phyloP scores from a whole-genome alignment of 92 coral and sea anemone genomes.

The Desmophyllum pertusum region DNA sequence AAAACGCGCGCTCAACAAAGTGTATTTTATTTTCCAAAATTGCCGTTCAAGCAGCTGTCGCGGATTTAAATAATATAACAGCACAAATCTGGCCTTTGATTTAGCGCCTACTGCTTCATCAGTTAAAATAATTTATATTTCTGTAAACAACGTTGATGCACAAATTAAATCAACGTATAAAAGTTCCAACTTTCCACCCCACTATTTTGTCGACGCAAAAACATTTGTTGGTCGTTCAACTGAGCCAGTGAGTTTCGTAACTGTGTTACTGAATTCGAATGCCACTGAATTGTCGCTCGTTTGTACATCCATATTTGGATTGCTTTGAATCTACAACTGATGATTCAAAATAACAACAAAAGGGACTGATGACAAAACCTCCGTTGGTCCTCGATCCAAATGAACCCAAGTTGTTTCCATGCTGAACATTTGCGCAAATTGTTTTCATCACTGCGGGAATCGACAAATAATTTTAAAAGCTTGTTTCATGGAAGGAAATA shows the following conservation, averaged over 20 bases:
- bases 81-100: conserved; percentile 27
- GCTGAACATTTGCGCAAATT: conserved; percentile 2
- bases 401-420: neutral
- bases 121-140: conserved; percentile 2
- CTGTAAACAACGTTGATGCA: neutral
- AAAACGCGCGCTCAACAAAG: conserved; percentile 1
- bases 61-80: neutral
- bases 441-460: conserved; percentile 1
- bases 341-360: neutral
- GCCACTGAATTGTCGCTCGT: conserved; percentile 6
- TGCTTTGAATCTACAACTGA: conserved; percentile 10
- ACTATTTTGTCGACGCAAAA: neutral
- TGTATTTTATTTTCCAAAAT: conserved; percentile 10
- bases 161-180: neutral
- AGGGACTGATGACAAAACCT: neutral
- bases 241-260: neutral
- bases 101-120: conserved; percentile 1
- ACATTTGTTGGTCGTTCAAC: neutral
- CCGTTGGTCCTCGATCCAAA: neutral
- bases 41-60: conserved; percentile 15
- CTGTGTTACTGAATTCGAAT: neutral
- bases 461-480: neutral
- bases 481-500: neutral
- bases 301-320: neutral
- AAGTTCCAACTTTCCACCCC: neutral